Evolutionary conservation across 2,797 vertebrate genomes (phyloP).

Genomic region (Nothura maculosa): DNA sequence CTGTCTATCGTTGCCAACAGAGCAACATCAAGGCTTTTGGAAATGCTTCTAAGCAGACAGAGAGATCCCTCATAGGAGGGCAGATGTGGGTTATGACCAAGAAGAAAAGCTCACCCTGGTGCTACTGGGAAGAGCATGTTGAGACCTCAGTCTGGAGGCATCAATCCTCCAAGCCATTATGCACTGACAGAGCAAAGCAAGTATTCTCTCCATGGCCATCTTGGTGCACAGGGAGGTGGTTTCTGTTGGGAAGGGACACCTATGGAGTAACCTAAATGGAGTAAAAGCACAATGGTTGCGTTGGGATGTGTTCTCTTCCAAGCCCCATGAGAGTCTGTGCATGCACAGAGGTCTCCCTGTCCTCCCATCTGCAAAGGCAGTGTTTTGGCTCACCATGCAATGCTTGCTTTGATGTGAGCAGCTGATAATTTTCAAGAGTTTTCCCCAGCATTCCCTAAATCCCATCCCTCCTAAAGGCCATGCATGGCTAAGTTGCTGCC

Average conservation of each 20-base stretch:
- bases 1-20: neutral
- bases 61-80: neutral
- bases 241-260: neutral
- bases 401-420: neutral
- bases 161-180: neutral
- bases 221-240: rapidly evolving
- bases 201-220: neutral
- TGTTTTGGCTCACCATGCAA: neutral
- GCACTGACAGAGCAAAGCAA: rapidly evolving
- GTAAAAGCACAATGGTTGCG: neutral
- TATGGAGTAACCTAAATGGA: neutral
- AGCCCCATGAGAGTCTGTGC: neutral
- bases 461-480: neutral
- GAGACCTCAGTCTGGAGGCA: neutral
- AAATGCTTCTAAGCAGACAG: neutral
- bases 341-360: neutral
- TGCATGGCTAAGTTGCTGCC: neutral
- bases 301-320: neutral
- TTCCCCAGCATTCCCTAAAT: neutral
- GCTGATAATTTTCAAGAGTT: neutral
- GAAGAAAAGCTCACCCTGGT: neutral
- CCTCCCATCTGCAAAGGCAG: neutral
- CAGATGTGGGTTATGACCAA: neutral
- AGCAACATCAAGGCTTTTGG: neutral
- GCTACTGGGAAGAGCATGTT: neutral